These are phyloP conservation scores for Enteromius thamalakanensis DNA, from an alignment of 2,797 vertebrate species.

Conservation along the genomic window DNA sequence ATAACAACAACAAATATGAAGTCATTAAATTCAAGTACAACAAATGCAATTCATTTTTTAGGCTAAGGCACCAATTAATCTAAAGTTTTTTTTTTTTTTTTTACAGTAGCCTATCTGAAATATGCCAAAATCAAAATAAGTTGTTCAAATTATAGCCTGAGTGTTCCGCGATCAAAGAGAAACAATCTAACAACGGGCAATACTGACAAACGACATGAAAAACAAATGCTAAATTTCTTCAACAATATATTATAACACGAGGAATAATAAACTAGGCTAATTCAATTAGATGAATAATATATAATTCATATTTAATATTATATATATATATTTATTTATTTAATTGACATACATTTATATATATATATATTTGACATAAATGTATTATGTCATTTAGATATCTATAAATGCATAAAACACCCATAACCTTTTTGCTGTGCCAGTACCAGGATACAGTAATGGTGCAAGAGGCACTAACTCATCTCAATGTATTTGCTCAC, in stretches of 20 bases:
- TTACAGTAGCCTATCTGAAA: not conserved
- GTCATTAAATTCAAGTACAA: not conserved
- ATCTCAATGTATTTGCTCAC: not conserved
- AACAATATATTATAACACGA: not conserved
- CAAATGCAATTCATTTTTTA: not conserved
- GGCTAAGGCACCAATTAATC: not conserved
- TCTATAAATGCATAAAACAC: not conserved
- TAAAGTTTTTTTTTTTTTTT: not conserved
- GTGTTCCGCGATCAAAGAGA: not conserved
- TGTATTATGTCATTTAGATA: not conserved
- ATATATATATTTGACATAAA: not conserved
- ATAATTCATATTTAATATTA: too few species aligned
- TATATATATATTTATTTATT: too few species aligned
- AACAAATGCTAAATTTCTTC: not conserved
- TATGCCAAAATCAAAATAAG: not conserved
- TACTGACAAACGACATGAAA: not conserved
- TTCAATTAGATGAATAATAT: too few species aligned
- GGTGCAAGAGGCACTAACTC: not conserved
- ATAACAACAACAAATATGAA: not conserved
- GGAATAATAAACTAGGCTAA: not conserved
- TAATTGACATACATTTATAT: too few species aligned
- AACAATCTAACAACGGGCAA: not conserved
- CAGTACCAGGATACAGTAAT: not conserved
- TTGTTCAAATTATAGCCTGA: not conserved
- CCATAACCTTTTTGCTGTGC: not conserved